Percentiles rank a stretch among this genome's conserved stretches.
Conservation (phyloP, 2,888 invertebrate genomes). For the Drosophila imparisetae region DNA sequence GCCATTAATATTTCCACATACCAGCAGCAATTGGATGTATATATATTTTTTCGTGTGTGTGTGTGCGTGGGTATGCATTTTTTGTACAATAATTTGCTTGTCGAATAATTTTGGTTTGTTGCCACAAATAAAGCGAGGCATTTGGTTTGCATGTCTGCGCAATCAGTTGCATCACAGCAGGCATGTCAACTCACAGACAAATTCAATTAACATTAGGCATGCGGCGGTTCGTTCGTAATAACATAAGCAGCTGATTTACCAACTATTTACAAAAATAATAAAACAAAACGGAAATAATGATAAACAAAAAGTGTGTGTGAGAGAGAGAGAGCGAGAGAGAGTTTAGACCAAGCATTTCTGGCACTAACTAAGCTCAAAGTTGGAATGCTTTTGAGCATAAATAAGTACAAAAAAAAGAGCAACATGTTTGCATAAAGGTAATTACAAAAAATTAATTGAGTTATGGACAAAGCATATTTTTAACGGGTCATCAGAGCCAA, state of each 20-base stretch:
- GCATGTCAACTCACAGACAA: slow-evolving; percentile 46
- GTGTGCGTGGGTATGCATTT: slow-evolving; percentile 9
- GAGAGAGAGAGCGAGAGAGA: neutral
- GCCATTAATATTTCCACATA: slow-evolving; percentile 80
- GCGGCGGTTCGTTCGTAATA: too few species aligned
- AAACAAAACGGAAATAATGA: neutral
- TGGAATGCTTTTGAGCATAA: slow-evolving; percentile 67
- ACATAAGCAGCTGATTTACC: slow-evolving; percentile 13
- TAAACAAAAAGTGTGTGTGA: neutral
- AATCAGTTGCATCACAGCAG: slow-evolving; percentile 22
- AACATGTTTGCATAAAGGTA: slow-evolving; percentile 57
- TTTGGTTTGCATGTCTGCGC: slow-evolving; percentile 34
- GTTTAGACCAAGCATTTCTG: neutral
- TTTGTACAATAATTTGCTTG: slow-evolving; percentile 69
- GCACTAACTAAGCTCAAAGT: slow-evolving; percentile 37
- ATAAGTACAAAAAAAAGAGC: slow-evolving; percentile 17
- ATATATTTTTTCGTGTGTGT: slow-evolving; percentile 2
- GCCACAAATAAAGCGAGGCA: slow-evolving; percentile 35
- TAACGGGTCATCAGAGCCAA: slow-evolving; percentile 26
- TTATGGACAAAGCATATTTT: slow-evolving; percentile 72
- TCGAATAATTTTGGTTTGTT: slow-evolving; percentile 51
- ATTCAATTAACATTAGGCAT: slow-evolving; percentile 47
- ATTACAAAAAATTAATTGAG: slow-evolving; percentile 64
- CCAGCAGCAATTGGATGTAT: slow-evolving; percentile 36
- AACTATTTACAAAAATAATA: slow-evolving; percentile 23